These are phyloP conservation scores for Oceanites oceanicus DNA, from an alignment of 2,113 vertebrate genomes.

Conservation along the genomic window DNA sequence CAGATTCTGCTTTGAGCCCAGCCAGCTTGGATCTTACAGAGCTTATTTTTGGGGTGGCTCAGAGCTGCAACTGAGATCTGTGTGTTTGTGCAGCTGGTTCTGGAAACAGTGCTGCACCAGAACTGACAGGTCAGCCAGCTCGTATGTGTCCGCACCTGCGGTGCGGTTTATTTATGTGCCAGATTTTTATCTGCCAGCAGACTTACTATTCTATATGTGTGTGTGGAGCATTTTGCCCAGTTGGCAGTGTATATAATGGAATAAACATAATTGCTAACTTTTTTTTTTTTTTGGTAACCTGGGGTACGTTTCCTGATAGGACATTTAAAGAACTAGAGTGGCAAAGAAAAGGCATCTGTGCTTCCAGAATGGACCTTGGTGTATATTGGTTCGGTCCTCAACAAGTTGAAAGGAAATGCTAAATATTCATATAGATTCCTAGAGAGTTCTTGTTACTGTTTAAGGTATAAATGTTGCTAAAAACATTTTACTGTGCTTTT, in stretches of 20 bases:
- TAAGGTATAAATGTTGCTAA: neutral
- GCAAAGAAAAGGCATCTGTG: neutral
- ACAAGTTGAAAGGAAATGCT: neutral
- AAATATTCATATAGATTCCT: neutral
- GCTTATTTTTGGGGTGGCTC: neutral
- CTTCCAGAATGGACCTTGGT: neutral
- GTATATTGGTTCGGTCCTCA: neutral
- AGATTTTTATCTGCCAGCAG: neutral
- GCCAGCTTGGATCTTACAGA: neutral
- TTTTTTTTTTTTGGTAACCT: neutral
- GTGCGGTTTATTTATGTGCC: neutral
- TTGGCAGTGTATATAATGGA: neutral
- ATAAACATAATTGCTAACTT: neutral
- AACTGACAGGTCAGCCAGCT: neutral
- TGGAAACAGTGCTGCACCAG: neutral
- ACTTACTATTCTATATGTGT: neutral
- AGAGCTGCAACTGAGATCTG: neutral
- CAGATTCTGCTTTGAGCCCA: neutral
- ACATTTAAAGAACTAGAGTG: neutral
- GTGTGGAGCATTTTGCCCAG: neutral
- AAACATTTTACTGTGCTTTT: neutral
- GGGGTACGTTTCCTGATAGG: neutral
- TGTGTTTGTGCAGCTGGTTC: conserved; percentile 22
- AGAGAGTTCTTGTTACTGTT: neutral
- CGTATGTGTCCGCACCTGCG: neutral